phyloP scores from a whole-genome alignment of 23 tunicate species.

The Trididemnum clinides region DNA sequence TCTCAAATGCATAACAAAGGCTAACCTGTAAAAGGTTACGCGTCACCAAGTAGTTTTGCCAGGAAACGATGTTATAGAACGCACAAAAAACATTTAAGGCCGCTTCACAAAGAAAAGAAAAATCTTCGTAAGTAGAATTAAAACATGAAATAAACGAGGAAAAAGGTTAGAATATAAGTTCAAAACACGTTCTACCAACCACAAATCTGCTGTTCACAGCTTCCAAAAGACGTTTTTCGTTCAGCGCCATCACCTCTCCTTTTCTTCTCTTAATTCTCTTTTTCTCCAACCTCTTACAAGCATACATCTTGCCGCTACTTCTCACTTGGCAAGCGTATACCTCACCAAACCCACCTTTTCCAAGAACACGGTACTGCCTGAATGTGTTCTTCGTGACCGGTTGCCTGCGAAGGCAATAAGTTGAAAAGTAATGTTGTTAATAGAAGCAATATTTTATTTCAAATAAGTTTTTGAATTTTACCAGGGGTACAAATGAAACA shows the following conservation, averaged over 20 bases:
- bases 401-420: slow-evolving; percentile 58
- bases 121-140: too few relatives aligned
- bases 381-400: slow-evolving; percentile 95
- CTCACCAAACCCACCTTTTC: slow-evolving; percentile 99
- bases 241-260: slow-evolving; percentile 95
- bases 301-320: slow-evolving; percentile 98
- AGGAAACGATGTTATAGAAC: too few relatives aligned
- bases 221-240: slow-evolving; percentile 94
- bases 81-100: too few relatives aligned
- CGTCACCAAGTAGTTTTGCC: too few relatives aligned
- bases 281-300: slow-evolving; percentile 96
- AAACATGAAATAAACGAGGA: too few relatives aligned
- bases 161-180: too few relatives aligned
- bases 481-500: too few relatives aligned
- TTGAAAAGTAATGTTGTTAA: not conserved
- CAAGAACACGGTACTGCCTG: slow-evolving; percentile 95
- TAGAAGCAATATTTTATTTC: not conserved
- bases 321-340: slow-evolving; percentile 99
- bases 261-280: slow-evolving; percentile 88
- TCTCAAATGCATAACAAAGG: slow-evolving; percentile 95
- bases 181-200: too few relatives aligned
- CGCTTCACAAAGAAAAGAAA: too few relatives aligned
- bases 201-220: slow-evolving; percentile 95
- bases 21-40: slow-evolving; percentile 63
- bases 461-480: not conserved